These are phyloP conservation scores for Micoletzkya japonica DNA, from an alignment of 2,888 invertebrate genomes.

Conservation along the genomic window DNA sequence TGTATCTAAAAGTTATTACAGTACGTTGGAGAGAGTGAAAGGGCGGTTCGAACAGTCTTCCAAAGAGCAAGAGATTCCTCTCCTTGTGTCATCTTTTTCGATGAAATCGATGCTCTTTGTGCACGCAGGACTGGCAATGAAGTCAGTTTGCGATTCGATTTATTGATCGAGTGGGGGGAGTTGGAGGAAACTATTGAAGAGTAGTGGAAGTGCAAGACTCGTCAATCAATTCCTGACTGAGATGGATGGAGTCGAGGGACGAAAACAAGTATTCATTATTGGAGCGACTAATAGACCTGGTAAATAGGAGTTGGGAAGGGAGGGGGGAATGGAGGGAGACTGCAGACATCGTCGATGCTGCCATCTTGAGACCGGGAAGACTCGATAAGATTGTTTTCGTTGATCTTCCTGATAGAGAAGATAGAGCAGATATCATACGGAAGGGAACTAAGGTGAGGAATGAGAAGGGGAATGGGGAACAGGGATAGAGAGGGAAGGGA, in stretches of 20 bases:
- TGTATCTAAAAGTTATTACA: conserved; percentile 43
- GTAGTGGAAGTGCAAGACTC: conserved; percentile 72
- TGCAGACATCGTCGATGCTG: conserved; percentile 86
- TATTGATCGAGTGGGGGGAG: not conserved
- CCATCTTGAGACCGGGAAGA: conserved; percentile 85
- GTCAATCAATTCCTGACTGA: conserved; percentile 96
- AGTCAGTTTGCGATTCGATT: conserved; percentile 25
- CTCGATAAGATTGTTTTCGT: conserved; percentile 87
- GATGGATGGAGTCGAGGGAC: conserved; percentile 93
- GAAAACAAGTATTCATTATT: conserved; percentile 89
- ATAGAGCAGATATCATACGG: conserved; percentile 83
- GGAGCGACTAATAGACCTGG: conserved; percentile 90
- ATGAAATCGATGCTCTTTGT: conserved; percentile 93
- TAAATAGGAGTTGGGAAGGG: conserved; percentile 9
- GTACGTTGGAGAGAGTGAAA: conserved; percentile 98
- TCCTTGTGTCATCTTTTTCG: conserved; percentile 98
- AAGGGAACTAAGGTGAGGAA: conserved; percentile 55
- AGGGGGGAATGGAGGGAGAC: no score
- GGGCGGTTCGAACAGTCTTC: conserved; percentile 93
- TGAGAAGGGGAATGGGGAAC: not conserved
- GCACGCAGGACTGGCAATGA: conserved; percentile 81
- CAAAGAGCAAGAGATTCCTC: conserved; percentile 89
- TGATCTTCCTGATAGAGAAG: conserved; percentile 79
- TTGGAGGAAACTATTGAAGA: conserved; percentile 45
- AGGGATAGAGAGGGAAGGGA: not conserved